A percentile compares a stretch with the other conserved stretches of the same genome.
Evolutionary conservation across 2,113 vertebrate genomes (phyloP).

Genomic region (Limnothrissa miodon): DNA sequence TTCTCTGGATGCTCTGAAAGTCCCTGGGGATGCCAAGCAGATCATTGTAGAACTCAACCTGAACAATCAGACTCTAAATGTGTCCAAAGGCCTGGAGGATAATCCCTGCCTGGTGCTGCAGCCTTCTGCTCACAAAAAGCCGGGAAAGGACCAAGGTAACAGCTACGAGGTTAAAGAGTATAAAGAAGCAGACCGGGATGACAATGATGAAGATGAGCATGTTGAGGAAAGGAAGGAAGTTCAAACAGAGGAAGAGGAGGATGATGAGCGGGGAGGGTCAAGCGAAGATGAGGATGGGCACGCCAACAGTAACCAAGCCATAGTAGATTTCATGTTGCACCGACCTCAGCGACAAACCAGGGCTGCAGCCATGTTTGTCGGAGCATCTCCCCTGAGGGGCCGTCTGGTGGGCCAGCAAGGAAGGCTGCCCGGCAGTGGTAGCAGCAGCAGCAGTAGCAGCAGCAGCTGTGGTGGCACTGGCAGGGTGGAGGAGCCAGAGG

Average conservation of each 20-base stretch:
- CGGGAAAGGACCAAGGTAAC: slow-evolving; percentile 49
- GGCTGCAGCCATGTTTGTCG: slow-evolving; percentile 52
- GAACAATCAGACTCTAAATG: slow-evolving; percentile 84
- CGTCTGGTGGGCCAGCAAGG: slow-evolving; percentile 47
- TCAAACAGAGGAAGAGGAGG: slow-evolving; percentile 38
- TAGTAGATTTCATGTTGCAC: slow-evolving; percentile 50
- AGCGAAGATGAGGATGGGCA: slow-evolving; percentile 52
- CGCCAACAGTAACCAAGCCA: slow-evolving; percentile 39
- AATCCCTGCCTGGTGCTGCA: slow-evolving; percentile 50
- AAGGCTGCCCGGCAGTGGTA: slow-evolving; percentile 52
- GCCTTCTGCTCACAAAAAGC: neutral
- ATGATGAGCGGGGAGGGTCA: slow-evolving; percentile 34
- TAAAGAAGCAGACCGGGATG: slow-evolving; percentile 50
- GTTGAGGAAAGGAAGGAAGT: slow-evolving; percentile 40
- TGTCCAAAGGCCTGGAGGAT: slow-evolving; percentile 78
- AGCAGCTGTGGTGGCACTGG: slow-evolving; percentile 42
- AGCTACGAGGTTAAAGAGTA: slow-evolving; percentile 54
- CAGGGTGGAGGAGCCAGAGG: slow-evolving; percentile 62
- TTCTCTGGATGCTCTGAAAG: slow-evolving; percentile 75
- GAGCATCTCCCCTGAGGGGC: slow-evolving; percentile 62
- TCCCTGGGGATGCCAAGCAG: slow-evolving; percentile 71
- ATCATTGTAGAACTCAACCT: slow-evolving; percentile 88
- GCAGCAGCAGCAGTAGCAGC: slow-evolving; percentile 43
- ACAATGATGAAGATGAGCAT: slow-evolving; percentile 35
- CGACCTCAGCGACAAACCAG: slow-evolving; percentile 54